These are phyloP conservation scores for Pterophyllum scalare DNA, from an alignment of 2,113 vertebrate genomes.

Conservation along the genomic window DNA sequence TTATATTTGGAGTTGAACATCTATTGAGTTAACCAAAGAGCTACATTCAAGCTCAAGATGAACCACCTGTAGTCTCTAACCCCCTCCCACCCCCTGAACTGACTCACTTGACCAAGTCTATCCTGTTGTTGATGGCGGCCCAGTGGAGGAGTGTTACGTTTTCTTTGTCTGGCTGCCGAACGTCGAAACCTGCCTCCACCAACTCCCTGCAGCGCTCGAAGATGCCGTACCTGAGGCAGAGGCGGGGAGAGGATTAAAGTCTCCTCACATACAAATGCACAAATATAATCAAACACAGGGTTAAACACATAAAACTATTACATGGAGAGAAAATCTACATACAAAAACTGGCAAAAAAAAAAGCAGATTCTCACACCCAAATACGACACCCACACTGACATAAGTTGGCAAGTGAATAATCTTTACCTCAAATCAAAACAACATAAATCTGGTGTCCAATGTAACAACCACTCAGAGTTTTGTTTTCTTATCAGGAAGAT, in stretches of 20 bases:
- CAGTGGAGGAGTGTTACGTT: constrained; percentile 98
- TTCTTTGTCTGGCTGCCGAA: constrained; percentile 98
- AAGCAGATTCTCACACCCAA: not conserved
- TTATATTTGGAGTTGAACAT: too few relatives aligned
- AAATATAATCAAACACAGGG: not conserved
- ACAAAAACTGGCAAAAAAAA: not conserved
- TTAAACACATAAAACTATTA: not conserved
- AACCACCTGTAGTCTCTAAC: not conserved
- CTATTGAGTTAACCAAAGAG: not conserved
- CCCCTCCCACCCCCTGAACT: fast-evolving
- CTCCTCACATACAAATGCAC: not conserved
- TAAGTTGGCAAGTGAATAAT: not conserved
- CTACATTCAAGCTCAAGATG: not conserved
- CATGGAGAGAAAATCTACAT: not conserved
- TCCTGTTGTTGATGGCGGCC: constrained; percentile 99
- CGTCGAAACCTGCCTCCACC: constrained; percentile 98
- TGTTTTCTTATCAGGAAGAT: not conserved
- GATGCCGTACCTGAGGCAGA: constrained; percentile 90
- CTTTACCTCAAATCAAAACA: constrained; percentile 23
- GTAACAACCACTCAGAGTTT: not conserved
- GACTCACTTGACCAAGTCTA: constrained; percentile 97
- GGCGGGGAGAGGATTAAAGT: not conserved
- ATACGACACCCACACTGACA: not conserved
- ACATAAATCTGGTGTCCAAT: not conserved
- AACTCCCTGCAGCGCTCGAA: constrained; percentile 96